phyloP scores from a whole-genome alignment of 2,888 invertebrate genomes.

The Amblyjoppa proteus region DNA sequence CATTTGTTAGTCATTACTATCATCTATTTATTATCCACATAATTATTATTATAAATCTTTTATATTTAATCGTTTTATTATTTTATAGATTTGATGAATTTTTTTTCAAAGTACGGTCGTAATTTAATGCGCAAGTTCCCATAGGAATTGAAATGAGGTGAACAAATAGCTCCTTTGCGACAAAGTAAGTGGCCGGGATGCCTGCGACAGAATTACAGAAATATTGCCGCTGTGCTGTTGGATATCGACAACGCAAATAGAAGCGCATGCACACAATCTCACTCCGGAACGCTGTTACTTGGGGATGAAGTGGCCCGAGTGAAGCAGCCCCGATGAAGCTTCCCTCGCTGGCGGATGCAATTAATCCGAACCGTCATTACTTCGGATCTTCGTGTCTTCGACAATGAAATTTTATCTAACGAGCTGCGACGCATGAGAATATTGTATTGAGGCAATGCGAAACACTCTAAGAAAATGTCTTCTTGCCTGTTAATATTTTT shows the following conservation, averaged over 20 bases:
- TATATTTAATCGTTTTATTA: too few relatives aligned
- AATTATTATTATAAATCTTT: too few relatives aligned
- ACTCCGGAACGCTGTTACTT: conserved; percentile 27
- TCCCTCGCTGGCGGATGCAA: conserved; percentile 22
- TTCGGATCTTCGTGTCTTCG: conserved; percentile 21
- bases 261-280: not conserved
- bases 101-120: too few relatives aligned
- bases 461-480: too few relatives aligned
- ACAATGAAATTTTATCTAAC: not conserved
- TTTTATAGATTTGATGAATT: too few relatives aligned
- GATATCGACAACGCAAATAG: conserved; percentile 23
- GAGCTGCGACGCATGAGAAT: not conserved
- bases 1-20: too few relatives aligned
- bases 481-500: too few relatives aligned
- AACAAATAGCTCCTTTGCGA: not conserved
- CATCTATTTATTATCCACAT: too few relatives aligned
- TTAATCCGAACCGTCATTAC: conserved; percentile 27
- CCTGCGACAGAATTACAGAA: not conserved
- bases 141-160: too few relatives aligned
- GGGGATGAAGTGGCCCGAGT: conserved; percentile 48
- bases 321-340: conserved; percentile 36
- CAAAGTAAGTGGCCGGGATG: conserved; percentile 5
- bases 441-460: not conserved
- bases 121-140: too few relatives aligned
- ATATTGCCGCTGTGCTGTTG: not conserved